phyloP scores from a whole-genome alignment of 2,888 invertebrate species.

The Perizoma affinitatum region DNA sequence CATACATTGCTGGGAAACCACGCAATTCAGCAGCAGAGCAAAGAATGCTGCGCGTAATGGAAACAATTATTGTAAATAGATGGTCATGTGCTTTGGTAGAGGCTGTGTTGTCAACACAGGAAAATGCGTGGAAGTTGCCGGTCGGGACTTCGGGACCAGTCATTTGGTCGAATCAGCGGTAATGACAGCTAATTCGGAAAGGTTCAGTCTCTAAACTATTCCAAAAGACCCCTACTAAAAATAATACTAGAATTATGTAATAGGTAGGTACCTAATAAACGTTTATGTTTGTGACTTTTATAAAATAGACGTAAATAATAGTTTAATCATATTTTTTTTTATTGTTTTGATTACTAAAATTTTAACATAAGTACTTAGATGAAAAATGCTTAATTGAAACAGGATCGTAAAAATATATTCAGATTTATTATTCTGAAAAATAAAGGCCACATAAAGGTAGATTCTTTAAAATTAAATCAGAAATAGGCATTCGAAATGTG shows the following conservation, averaged over 20 bases:
- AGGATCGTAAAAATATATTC: too few species aligned
- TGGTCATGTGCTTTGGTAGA: conserved; percentile 36
- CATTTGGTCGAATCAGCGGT: conserved; percentile 57
- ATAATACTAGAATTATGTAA: not conserved
- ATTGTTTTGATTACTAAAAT: too few species aligned
- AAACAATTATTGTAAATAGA: conserved; percentile 26
- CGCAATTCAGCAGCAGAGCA: too few species aligned
- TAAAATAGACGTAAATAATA: too few species aligned
- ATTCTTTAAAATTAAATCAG: too few species aligned
- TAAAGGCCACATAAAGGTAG: too few species aligned
- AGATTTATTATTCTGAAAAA: too few species aligned
- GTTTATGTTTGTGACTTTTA: too few species aligned
- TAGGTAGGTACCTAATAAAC: not conserved
- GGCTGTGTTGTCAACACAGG: conserved; percentile 59
- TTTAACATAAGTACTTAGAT: too few species aligned
- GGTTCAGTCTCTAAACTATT: conserved; percentile 36
- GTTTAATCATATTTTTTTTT: too few species aligned
- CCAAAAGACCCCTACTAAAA: conserved; percentile 28
- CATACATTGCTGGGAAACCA: conserved; percentile 44
- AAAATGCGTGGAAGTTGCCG: conserved; percentile 58
- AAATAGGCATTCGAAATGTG: not conserved
- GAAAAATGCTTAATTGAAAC: too few species aligned
- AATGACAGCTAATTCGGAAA: conserved; percentile 61
- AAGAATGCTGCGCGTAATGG: conserved; percentile 35
- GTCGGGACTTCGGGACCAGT: conserved; percentile 48